Evolutionary conservation across 2,113 vertebrate genomes (phyloP).

Genomic region (Engraulis encrasicolus): DNA sequence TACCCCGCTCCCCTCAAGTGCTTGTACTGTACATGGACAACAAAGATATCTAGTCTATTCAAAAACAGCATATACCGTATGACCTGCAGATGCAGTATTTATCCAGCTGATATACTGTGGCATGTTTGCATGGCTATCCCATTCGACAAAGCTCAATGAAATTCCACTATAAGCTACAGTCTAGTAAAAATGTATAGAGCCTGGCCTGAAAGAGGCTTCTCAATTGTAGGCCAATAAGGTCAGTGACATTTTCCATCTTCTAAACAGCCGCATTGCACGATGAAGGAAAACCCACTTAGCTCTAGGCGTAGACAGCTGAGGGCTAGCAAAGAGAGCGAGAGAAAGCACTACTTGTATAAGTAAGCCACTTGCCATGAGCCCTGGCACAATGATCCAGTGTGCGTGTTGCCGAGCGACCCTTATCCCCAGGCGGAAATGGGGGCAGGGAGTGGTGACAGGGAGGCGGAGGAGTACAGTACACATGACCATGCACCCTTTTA

Average conservation of each 20-base stretch:
- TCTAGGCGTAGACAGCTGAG: background rate
- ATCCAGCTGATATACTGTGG: background rate
- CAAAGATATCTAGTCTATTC: too few species aligned
- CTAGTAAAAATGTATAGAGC: too few species aligned
- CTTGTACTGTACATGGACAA: too few species aligned
- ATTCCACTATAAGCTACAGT: background rate
- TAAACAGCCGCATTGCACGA: background rate
- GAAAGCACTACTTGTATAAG: conserved; percentile 17
- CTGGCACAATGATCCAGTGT: conserved; percentile 43
- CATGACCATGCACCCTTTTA: background rate
- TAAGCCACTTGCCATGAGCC: conserved; percentile 31
- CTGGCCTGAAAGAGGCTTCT: background rate
- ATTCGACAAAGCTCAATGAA: background rate
- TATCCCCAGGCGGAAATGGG: conserved; percentile 22
- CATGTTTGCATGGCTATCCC: background rate
- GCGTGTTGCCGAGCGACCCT: conserved; percentile 50
- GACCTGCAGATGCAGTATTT: background rate
- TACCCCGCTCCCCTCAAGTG: too few species aligned
- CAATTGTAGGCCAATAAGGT: background rate
- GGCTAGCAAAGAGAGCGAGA: background rate
- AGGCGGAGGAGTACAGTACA: background rate
- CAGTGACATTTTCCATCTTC: background rate
- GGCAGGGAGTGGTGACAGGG: conserved; percentile 1
- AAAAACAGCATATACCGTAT: too few species aligned
- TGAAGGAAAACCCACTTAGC: background rate